These are phyloP conservation scores for Drosophila nasuta DNA, from an alignment of 1,140 invertebrate genomes.

Conservation along the genomic window DNA sequence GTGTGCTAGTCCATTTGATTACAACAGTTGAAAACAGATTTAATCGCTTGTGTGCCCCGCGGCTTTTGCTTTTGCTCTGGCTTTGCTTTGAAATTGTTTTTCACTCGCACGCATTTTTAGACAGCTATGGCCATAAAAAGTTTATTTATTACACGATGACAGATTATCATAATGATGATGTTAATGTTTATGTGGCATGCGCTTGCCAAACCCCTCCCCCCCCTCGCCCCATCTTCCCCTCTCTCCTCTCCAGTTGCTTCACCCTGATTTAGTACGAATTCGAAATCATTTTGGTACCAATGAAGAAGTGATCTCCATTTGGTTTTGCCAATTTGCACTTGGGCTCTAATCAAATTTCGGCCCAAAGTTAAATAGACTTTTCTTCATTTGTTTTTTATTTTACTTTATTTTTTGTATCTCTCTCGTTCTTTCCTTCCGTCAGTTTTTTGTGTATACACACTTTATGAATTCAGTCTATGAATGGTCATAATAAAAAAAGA, in stretches of 20 bases:
- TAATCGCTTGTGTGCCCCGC: slow-evolving; percentile 42
- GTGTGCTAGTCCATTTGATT: slow-evolving; percentile 42
- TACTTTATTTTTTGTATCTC: slow-evolving; percentile 3
- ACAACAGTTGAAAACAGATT: slow-evolving; percentile 59
- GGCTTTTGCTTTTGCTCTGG: neutral
- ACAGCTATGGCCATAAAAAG: slow-evolving; percentile 46
- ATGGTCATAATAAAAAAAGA: slow-evolving; percentile 26
- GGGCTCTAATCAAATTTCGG: slow-evolving; percentile 72
- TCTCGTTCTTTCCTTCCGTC: too few relatives aligned
- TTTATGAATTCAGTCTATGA: slow-evolving; percentile 30
- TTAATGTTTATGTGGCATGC: slow-evolving; percentile 23
- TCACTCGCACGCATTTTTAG: slow-evolving; percentile 12
- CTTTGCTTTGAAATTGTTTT: slow-evolving; percentile 22
- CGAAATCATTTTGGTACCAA: slow-evolving; percentile 10
- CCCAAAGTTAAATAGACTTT: slow-evolving; percentile 45
- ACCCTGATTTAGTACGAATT: neutral
- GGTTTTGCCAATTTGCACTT: slow-evolving; percentile 64
- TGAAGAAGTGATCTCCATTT: slow-evolving; percentile 60
- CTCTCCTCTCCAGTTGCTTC: neutral
- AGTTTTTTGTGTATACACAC: neutral
- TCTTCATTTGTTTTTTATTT: slow-evolving; percentile 4
- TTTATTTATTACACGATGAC: slow-evolving; percentile 63
- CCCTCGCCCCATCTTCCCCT: too few relatives aligned
- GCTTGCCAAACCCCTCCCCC: neutral
- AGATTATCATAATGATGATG: slow-evolving; percentile 33